A percentile compares a stretch with the other conserved stretches of the same genome.
These are phyloP conservation scores for Ceratina australensis DNA, from an alignment of 1,140 invertebrate genomes.

Conservation along the genomic window DNA sequence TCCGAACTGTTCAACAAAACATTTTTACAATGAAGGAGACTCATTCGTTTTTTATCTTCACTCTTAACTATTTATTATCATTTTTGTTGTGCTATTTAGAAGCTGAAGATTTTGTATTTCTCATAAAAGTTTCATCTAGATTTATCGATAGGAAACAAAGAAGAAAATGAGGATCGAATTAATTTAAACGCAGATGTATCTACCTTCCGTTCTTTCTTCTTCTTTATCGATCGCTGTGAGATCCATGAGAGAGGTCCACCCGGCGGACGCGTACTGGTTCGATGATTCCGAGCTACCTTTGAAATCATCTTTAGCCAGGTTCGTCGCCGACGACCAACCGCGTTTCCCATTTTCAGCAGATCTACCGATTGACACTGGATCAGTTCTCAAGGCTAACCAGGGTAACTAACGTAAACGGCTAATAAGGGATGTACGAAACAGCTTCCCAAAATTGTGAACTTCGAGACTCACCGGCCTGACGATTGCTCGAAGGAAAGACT, in stretches of 20 bases:
- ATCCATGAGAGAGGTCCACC: slow-evolving; percentile 60
- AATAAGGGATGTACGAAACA: not conserved
- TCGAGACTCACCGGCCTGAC: slow-evolving; percentile 37
- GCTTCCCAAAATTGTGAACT: not conserved
- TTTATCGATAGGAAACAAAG: no score
- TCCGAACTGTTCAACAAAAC: slow-evolving; percentile 37
- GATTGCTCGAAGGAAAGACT: slow-evolving; percentile 70
- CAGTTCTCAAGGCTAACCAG: no score
- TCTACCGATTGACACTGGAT: slow-evolving; percentile 5
- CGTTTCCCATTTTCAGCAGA: slow-evolving; percentile 64
- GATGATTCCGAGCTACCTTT: slow-evolving; percentile 28
- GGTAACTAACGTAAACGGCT: no score
- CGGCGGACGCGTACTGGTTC: slow-evolving; percentile 13
- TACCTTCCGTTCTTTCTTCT: slow-evolving; percentile 49
- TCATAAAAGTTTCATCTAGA: no score
- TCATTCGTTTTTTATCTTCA: no score
- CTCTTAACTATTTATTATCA: no score
- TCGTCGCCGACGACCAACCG: slow-evolving; percentile 81
- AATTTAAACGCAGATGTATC: not conserved
- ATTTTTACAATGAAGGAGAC: not conserved
- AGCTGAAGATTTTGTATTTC: no score
- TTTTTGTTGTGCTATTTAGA: not conserved
- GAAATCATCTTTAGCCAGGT: slow-evolving; percentile 76
- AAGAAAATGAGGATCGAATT: not conserved
- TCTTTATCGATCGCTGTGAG: slow-evolving; percentile 55